Conservation (phyloP, 2,113 vertebrate genomes). For the Phylloscopus whistleri region DNA sequence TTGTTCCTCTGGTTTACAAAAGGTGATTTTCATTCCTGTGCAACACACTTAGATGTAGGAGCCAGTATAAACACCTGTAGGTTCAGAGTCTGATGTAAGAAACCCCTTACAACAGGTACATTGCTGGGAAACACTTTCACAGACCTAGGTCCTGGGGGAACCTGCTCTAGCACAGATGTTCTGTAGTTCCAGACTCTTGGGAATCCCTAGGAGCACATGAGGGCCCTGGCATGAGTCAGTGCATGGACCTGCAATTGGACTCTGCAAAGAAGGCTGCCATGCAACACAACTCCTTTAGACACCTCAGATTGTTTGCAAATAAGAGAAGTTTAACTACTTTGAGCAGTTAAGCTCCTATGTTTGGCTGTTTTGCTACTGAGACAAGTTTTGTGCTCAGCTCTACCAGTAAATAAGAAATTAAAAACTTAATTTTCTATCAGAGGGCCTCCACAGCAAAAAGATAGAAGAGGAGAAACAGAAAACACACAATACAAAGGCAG, state of each 20-base stretch:
- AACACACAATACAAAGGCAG: conserved; percentile 41
- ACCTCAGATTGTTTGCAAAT: not conserved
- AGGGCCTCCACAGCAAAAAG: not conserved
- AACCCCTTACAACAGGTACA: not conserved
- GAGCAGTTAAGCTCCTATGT: fast-evolving
- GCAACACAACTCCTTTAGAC: not conserved
- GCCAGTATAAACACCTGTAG: not conserved
- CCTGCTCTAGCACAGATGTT: not conserved
- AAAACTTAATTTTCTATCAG: not conserved
- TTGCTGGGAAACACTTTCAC: not conserved
- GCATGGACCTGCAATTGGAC: not conserved
- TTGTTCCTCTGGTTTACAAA: not conserved
- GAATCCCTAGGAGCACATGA: not conserved
- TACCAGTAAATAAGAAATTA: not conserved
- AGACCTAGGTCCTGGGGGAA: not conserved
- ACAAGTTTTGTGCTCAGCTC: not conserved
- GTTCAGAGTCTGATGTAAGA: not conserved
- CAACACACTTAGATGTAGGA: not conserved
- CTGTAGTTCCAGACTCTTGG: not conserved
- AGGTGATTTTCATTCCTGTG: not conserved
- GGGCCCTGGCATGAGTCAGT: not conserved
- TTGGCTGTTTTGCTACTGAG: not conserved
- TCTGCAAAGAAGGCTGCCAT: not conserved
- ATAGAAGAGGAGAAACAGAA: conserved; percentile 26
- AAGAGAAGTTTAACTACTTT: not conserved